Evolutionary conservation across 2,888 invertebrate genomes (phyloP), one percentile per base, ranked within the genome.

Genomic region (Neria commutata): DNA sequence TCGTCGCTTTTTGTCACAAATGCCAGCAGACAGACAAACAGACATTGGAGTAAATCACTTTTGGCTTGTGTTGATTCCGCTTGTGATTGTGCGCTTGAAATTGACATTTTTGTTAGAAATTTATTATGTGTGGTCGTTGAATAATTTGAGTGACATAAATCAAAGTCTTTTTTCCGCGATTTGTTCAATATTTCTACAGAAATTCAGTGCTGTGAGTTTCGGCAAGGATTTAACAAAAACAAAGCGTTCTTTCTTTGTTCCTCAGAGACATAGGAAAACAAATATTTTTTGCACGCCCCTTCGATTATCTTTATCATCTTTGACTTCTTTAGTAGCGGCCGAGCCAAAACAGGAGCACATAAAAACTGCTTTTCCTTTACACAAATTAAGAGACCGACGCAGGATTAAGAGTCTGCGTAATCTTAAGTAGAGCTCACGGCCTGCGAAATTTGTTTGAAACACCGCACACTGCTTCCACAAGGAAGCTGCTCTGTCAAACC

Each of bases 41-140:
- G n/a, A 37, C 37, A n/a, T n/a, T 42, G 23, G 53, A 57, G 55
- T 64, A 64, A 64, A 64, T 64, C 64, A 62, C 60, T 54, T 56
- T 58, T 54, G 56, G 54, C 53, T 25, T 63, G 61, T 59, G 61
- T 56, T 63, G 61, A 63, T n/a, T n/a, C n/a, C 19, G 19, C 42
- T 42, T 58, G 60, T 59, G 42, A 34, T 24, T 2, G 16, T 14
- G 11, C 11, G 17, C 11, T 11, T 6, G 42, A 60, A 60, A 64
- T 65, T 67, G 67, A 60, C 62, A 67, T 65, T 64, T 66, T 59
- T 58, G 53, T 54, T 47, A 57, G 60, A 69, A 74, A 78, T 77
- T 78, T 77, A 77, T 77, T 76, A 77, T 71, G 77, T 77, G 77
- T 77, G 77, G 79, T 78, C 77, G 71, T 63, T 75, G 78, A 74